Conservation (phyloP, 2,888 invertebrate species). For the Drosophila kambysellisi region DNA sequence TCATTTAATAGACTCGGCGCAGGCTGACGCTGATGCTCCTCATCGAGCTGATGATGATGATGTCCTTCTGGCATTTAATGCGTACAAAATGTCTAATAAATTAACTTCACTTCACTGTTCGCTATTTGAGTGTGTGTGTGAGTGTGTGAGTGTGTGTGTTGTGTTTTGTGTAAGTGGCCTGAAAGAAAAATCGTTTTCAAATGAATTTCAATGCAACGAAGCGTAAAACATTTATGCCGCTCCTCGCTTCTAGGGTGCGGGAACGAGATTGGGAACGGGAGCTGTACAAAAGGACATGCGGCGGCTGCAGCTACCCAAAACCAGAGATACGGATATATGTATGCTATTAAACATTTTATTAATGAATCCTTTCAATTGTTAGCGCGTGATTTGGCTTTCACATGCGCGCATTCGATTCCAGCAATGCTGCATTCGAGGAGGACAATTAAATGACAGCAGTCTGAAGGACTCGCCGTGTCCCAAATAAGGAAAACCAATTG, state of each 20-base stretch:
- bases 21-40: conserved; percentile 47
- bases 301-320: conserved; percentile 69
- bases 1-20: conserved; percentile 77
- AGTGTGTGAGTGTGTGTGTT: conserved; percentile 46
- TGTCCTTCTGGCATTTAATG: conserved; percentile 80
- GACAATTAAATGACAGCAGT: conserved; percentile 77
- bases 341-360: conserved; percentile 82
- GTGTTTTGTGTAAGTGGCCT: conserved; percentile 78
- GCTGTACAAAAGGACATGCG: conserved; percentile 76
- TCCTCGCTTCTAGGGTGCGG: conserved; percentile 48
- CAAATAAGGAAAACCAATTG: conserved; percentile 51
- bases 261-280: conserved; percentile 47
- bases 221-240: conserved; percentile 84
- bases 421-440: conserved; percentile 57
- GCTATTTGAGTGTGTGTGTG: conserved; percentile 34
- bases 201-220: conserved; percentile 84
- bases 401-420: conserved; percentile 35
- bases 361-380: conserved; percentile 83
- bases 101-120: conserved; percentile 80
- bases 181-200: conserved; percentile 82
- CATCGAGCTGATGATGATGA: conserved; percentile 66
- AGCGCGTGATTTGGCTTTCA: conserved; percentile 82
- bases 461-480: conserved; percentile 41
- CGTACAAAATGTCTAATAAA: conserved; percentile 82
- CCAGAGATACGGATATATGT: conserved; percentile 47